Conservation (phyloP, 2,113 vertebrate genomes). For the Marcusenius ussheri region DNA sequence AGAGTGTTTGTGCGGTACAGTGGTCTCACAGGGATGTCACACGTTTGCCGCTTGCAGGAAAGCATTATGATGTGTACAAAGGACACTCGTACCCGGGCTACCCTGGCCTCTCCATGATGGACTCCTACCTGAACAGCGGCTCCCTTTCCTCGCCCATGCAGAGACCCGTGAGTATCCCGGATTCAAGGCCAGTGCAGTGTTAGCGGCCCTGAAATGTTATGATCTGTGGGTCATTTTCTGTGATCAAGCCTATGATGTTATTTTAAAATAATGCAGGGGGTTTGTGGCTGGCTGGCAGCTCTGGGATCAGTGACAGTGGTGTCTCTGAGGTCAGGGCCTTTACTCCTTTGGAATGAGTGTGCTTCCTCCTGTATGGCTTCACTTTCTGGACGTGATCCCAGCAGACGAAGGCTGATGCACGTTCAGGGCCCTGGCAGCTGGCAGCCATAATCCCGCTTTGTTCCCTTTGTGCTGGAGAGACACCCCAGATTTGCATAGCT, state of each 20-base stretch:
- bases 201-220: background rate
- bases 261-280: background rate
- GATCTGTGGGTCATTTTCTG: background rate
- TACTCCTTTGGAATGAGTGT: background rate
- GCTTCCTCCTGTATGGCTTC: background rate
- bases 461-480: conserved; percentile 35
- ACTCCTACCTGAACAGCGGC: conserved; percentile 95
- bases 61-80: conserved; percentile 91
- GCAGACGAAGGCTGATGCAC: background rate
- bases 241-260: background rate
- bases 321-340: background rate
- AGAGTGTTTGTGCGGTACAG: background rate
- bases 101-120: conserved; percentile 97
- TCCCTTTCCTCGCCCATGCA: conserved; percentile 92
- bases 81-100: conserved; percentile 82
- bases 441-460: conserved; percentile 57
- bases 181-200: background rate
- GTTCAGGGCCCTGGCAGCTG: conserved; percentile 53
- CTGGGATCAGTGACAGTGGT: background rate
- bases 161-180: conserved; percentile 82
- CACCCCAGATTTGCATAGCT: background rate
- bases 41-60: conserved; percentile 56
- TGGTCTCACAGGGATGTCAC: background rate
- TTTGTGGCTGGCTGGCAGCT: background rate
- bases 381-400: background rate